Percentiles rank a stretch among this genome's conserved stretches.
phyloP scores from a whole-genome alignment of 2,888 invertebrate genomes.

The Tetheella fluctuosa region DNA sequence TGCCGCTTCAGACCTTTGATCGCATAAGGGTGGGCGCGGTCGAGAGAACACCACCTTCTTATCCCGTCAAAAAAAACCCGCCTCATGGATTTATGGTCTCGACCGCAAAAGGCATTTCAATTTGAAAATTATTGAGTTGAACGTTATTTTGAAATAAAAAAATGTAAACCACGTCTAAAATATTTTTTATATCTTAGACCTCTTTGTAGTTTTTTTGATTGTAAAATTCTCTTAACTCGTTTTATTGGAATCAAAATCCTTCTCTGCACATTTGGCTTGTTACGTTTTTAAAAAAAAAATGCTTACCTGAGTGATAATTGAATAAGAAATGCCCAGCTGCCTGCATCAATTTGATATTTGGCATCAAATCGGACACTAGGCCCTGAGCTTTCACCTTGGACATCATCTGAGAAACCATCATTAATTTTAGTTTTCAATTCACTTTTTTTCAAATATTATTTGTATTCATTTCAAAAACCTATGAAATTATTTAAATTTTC shows the following conservation, averaged over 20 bases:
- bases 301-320: conserved; percentile 88
- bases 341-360: conserved; percentile 92
- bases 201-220: background rate
- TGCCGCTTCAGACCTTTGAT: too few relatives aligned
- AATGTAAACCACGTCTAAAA: too few relatives aligned
- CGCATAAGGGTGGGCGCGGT: too few relatives aligned
- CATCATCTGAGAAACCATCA: conserved; percentile 71
- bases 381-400: conserved; percentile 81
- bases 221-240: background rate
- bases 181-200: background rate
- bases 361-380: conserved; percentile 93
- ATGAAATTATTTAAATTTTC: background rate
- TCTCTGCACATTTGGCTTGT: background rate
- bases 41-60: too few relatives aligned
- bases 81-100: too few relatives aligned
- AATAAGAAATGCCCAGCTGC: conserved; percentile 91
- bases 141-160: too few relatives aligned
- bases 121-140: too few relatives aligned
- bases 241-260: background rate
- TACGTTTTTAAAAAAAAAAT: conserved; percentile 14
- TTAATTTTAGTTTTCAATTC: conserved; percentile 21
- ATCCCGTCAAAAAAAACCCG: too few relatives aligned
- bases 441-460: conserved; percentile 7
- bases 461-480: background rate
- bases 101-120: too few relatives aligned